Percentiles rank a stretch among this genome's conserved stretches.
Conservation (phyloP, 2,797 vertebrate genomes). For the Rhinichthys osculus region DNA sequence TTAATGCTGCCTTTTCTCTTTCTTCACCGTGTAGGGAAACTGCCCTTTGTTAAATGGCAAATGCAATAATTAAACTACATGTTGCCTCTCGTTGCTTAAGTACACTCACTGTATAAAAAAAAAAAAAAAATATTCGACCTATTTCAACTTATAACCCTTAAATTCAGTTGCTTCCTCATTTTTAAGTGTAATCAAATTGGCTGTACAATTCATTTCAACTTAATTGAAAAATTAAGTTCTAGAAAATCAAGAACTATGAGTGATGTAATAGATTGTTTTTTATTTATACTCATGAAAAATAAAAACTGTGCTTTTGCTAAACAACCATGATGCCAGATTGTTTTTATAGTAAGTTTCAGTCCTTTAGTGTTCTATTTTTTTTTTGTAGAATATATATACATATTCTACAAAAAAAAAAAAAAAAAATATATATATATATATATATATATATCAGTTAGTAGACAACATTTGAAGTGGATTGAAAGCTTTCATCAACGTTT, state of each 20-base stretch:
- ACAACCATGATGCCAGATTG: neutral
- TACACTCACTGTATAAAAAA: neutral
- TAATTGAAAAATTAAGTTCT: neutral
- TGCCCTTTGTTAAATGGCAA: constrained; percentile 17
- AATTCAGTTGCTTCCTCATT: neutral
- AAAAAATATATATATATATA: too few relatives aligned
- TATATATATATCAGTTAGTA: too few relatives aligned
- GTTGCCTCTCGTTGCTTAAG: neutral
- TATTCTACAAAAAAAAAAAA: too few relatives aligned
- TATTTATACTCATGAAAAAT: neutral
- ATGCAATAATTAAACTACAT: neutral
- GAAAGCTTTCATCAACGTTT: too few relatives aligned
- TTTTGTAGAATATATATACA: too few relatives aligned
- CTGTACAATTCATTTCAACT: neutral
- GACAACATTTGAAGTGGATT: too few relatives aligned
- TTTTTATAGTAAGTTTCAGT: neutral
- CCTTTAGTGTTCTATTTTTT: too few relatives aligned
- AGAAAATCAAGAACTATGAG: neutral
- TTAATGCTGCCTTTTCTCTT: constrained; percentile 28
- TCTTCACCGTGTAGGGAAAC: constrained; percentile 24
- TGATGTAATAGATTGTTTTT: neutral
- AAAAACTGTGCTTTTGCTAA: neutral
- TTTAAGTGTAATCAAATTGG: neutral
- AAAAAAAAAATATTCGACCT: too few relatives aligned
- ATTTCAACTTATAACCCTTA: neutral